Evolutionary conservation across 2,888 invertebrate genomes (phyloP), one percentile per base, ranked within the genome.

Genomic region (Achlya flavicornis): DNA sequence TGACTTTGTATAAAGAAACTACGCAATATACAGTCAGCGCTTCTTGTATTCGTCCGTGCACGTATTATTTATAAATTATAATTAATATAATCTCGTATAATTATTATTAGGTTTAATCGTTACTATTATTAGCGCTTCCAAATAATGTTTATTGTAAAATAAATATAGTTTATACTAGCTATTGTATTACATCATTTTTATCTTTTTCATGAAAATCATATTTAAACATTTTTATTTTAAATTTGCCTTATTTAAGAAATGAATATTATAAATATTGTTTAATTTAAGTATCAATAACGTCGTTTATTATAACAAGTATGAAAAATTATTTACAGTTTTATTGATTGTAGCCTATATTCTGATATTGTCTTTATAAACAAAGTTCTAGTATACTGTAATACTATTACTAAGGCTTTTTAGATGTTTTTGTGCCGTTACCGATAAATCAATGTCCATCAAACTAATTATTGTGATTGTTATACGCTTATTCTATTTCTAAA

Each of bases 391-490:
- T 79, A 80, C 69, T 75, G 72, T 79, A 76, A 77, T 72, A 73
- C 69, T 64, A 62, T 72, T 66, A 66, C 69, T 76, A 76, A 79
- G 76, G 76, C 80, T 78, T 86, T 83, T 73, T 75, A 81, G 77
- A 70, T 73, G 81, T 78, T 84, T 80, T 72, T 75, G 76, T 78
- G 80, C 76, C 80, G 77, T 76, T 76, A 73, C 68, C 58, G 64
- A 59, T 71, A 64, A 71, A 83, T 41, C 12, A 12, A 41, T 41
- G 81, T 87, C 81, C 83, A 81, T 79, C 71, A 74, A 75, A 77
- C 77, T 78, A 79, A 80, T 53, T 53, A 53, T 78, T 85, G 90
- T 90, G 87, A 89, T 87, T 80, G 69, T 71, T 41, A 76, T 85
- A 89, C 86, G 89, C 88, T 88, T 86, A 76, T 69, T 63, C 66